These are phyloP conservation scores for Ptilonorhynchus violaceus DNA, from an alignment of 2,113 vertebrate species.

Conservation along the genomic window DNA sequence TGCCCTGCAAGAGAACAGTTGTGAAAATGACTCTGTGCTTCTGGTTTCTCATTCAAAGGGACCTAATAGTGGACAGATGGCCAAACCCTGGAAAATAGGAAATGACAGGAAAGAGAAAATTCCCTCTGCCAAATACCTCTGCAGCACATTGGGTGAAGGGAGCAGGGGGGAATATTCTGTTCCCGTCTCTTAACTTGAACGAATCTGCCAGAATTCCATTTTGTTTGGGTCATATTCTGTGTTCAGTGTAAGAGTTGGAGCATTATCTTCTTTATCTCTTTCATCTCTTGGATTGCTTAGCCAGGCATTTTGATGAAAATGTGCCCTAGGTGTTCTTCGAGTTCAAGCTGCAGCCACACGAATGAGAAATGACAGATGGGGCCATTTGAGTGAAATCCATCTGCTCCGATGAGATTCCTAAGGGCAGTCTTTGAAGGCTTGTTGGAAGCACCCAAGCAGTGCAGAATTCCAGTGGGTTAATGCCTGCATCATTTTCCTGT, in stretches of 20 bases:
- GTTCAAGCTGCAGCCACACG: neutral
- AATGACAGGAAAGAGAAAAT: neutral
- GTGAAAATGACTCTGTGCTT: neutral
- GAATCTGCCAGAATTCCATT: neutral
- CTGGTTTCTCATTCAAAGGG: neutral
- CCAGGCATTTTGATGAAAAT: slow-evolving; percentile 10
- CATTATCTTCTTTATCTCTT: slow-evolving; percentile 38
- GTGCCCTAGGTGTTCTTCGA: slow-evolving; percentile 14
- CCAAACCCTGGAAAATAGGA: neutral
- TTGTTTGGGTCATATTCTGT: neutral
- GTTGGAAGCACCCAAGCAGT: neutral
- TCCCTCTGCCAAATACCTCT: neutral
- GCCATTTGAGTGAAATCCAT: slow-evolving; percentile 36
- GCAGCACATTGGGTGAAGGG: neutral
- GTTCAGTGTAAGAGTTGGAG: slow-evolving; percentile 5
- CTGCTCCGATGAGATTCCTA: neutral
- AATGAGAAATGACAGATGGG: slow-evolving; percentile 37
- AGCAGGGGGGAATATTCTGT: neutral
- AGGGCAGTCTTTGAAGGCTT: neutral
- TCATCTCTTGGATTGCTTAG: slow-evolving; percentile 23
- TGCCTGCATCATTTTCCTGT: neutral
- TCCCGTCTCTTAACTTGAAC: neutral
- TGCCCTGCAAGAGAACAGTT: slow-evolving; percentile 9
- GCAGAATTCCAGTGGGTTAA: neutral
- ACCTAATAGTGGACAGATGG: slow-evolving; percentile 34